Evolutionary conservation across 2,797 vertebrate genomes (phyloP).

Genomic region (Gymnoscopelus braueri): DNA sequence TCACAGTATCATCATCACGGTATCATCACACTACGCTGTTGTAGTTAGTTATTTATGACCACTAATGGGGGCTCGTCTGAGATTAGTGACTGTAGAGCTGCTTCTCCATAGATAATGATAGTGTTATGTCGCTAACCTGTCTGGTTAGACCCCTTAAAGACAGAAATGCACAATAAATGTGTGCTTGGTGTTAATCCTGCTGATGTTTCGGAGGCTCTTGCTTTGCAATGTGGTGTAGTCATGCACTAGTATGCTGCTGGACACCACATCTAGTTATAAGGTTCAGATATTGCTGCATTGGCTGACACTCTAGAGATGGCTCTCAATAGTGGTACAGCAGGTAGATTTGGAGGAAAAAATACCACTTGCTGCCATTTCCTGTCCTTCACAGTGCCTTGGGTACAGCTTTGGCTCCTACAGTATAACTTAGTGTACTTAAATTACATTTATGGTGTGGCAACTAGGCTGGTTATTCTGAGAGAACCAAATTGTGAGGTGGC

Average conservation of each 20-base stretch:
- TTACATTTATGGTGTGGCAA: background rate
- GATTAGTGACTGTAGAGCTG: too few species aligned
- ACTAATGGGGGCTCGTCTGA: too few species aligned
- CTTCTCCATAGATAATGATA: background rate
- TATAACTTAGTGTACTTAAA: too few species aligned
- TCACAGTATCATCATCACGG: too few species aligned
- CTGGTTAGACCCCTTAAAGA: background rate
- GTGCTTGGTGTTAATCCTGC: background rate
- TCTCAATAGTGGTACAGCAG: conserved; percentile 19
- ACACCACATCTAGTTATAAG: background rate
- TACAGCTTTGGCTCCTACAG: background rate
- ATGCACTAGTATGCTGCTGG: background rate
- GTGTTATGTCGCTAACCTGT: background rate
- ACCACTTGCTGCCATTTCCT: background rate
- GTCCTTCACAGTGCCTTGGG: background rate
- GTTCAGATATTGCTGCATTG: conserved; percentile 1
- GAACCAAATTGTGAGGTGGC: background rate
- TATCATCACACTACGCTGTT: too few species aligned
- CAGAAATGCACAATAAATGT: background rate
- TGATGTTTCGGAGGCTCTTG: background rate
- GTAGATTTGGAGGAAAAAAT: background rate
- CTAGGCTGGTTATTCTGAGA: background rate
- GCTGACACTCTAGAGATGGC: background rate
- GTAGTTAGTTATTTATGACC: too few species aligned
- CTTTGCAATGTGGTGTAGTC: background rate